Conservation (phyloP, 2,113 vertebrate species). For the Zapus hudsonius region DNA sequence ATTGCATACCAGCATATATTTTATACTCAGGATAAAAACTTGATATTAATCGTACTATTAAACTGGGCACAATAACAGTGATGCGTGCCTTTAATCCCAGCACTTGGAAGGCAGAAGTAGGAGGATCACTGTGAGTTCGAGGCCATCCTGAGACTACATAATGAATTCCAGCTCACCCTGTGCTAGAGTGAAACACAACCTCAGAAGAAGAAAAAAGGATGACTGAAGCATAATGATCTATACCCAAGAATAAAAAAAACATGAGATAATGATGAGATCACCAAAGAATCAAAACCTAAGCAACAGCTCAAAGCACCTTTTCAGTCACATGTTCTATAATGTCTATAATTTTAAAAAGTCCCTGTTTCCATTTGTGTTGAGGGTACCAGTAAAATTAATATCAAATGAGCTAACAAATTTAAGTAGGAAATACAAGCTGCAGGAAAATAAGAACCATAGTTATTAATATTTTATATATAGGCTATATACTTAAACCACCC, state of each 20-base stretch:
- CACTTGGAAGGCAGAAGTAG: too few relatives aligned
- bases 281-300: conserved; percentile 51
- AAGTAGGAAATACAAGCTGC: neutral
- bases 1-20: conserved; percentile 25
- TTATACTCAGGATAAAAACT: conserved; percentile 43
- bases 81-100: too few relatives aligned
- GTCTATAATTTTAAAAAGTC: neutral
- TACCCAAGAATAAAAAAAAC: neutral
- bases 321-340: neutral
- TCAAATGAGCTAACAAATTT: neutral
- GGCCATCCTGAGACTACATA: too few relatives aligned
- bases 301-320: neutral
- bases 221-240: neutral
- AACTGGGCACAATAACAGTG: too few relatives aligned
- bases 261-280: conserved; percentile 38
- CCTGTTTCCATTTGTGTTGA: neutral
- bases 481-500: neutral
- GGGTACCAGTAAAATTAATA: conserved; percentile 26
- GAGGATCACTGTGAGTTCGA: too few relatives aligned
- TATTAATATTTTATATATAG: conserved; percentile 15
- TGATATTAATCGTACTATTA: too few relatives aligned
- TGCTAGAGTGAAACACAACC: too few relatives aligned
- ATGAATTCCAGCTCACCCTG: too few relatives aligned
- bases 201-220: neutral
- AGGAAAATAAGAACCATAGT: conserved; percentile 2